Conservation (phyloP, 2,113 vertebrate species). For the Ptychochromis oligacanthus region DNA sequence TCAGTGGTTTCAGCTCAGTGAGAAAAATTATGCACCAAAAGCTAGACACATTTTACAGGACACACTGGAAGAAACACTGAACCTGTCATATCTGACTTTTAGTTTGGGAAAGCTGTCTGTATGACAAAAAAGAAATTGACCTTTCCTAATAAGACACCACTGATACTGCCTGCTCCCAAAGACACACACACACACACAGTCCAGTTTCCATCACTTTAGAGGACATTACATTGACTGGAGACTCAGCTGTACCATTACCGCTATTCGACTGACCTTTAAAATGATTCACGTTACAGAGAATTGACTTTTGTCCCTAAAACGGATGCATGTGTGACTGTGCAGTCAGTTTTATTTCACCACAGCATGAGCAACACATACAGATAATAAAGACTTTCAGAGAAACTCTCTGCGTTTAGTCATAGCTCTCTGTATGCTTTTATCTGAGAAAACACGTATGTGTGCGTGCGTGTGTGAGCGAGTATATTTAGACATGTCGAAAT, state of each 20-base stretch:
- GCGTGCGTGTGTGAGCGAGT: constrained; percentile 21
- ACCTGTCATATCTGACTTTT: constrained; percentile 4
- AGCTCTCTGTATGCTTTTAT: not conserved
- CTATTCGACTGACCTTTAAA: not conserved
- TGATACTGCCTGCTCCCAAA: not conserved
- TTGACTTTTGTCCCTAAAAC: not conserved
- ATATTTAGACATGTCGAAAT: constrained; percentile 72
- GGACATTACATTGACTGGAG: not conserved
- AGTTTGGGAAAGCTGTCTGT: constrained; percentile 12
- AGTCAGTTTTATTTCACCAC: not conserved
- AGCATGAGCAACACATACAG: not conserved
- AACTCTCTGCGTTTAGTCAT: not conserved
- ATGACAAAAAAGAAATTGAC: constrained; percentile 38
- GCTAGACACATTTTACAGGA: not conserved
- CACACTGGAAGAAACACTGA: not conserved
- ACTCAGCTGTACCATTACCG: not conserved
- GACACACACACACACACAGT: not conserved
- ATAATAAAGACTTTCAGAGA: not conserved
- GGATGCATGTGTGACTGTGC: not conserved
- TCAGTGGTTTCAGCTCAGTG: not conserved
- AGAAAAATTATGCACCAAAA: not conserved
- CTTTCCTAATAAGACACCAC: constrained; percentile 29
- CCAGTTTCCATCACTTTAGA: not conserved
- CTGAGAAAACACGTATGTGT: not conserved
- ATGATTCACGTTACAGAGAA: not conserved